These are phyloP conservation scores for Drosophila prolongata DNA, from an alignment of 2,888 invertebrate genomes.

Conservation along the genomic window DNA sequence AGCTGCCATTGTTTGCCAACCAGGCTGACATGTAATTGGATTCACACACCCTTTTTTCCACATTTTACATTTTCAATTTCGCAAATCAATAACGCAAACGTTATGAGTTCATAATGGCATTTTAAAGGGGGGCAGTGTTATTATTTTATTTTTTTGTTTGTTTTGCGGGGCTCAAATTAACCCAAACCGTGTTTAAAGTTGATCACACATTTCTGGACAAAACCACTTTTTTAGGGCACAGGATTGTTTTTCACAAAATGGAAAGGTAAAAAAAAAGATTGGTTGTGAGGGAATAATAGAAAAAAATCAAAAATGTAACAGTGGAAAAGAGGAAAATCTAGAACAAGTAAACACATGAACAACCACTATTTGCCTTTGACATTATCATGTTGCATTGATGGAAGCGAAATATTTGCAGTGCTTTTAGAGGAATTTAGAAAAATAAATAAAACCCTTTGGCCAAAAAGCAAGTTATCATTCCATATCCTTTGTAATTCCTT, in stretches of 20 bases:
- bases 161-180: constrained; percentile 4
- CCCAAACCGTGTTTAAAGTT: background rate
- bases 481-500: background rate
- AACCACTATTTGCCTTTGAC: background rate
- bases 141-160: too few relatives aligned
- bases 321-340: background rate
- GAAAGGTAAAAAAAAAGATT: background rate
- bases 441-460: background rate
- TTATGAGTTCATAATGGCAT: constrained; percentile 10
- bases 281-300: too few relatives aligned
- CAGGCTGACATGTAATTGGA: constrained; percentile 13
- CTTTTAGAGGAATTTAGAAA: background rate
- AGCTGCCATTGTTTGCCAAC: constrained; percentile 9
- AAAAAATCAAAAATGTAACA: too few relatives aligned
- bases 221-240: background rate
- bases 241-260: background rate
- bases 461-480: background rate
- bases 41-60: background rate
- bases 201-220: constrained; percentile 2
- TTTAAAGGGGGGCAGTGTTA: background rate
- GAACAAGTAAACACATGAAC: background rate
- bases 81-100: constrained; percentile 16
- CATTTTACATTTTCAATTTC: constrained; percentile 3
- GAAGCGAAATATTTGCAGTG: background rate
- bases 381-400: background rate